phyloP scores from a whole-genome alignment of 1,140 invertebrate genomes.

The Drosophila lacertosa region DNA sequence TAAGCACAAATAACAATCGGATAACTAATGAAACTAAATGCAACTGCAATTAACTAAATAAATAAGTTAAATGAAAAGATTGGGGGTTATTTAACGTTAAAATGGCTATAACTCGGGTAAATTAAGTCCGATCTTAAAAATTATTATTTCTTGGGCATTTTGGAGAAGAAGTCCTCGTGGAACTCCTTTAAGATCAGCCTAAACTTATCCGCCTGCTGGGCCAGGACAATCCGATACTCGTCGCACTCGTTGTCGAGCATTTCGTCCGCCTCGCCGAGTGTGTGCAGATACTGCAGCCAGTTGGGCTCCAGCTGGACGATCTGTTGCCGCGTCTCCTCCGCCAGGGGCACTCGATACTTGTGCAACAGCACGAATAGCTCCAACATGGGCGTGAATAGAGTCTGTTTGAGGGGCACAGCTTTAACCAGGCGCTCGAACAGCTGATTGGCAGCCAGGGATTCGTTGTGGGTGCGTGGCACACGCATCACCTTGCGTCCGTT shows the following conservation, averaged over 20 bases:
- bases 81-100: too few relatives aligned
- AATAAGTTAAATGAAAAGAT: too few relatives aligned
- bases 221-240: constrained; percentile 51
- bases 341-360: constrained; percentile 66
- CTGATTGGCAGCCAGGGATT: constrained; percentile 59
- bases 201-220: constrained; percentile 65
- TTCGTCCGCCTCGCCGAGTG: constrained; percentile 66
- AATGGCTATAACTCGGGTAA: too few relatives aligned
- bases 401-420: constrained; percentile 62
- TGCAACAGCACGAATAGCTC: constrained; percentile 75
- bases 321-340: constrained; percentile 51
- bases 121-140: not conserved
- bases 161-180: constrained; percentile 69
- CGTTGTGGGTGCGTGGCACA: constrained; percentile 70
- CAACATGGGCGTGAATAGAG: constrained; percentile 57
- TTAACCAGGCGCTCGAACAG: constrained; percentile 58
- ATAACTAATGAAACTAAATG: too few relatives aligned
- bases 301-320: constrained; percentile 52
- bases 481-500: constrained; percentile 66
- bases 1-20: too few relatives aligned
- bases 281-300: constrained; percentile 74
- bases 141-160: constrained; percentile 59
- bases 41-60: too few relatives aligned
- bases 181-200: constrained; percentile 68
- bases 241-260: constrained; percentile 71